These are phyloP conservation scores for Taxidea taxus DNA, from an alignment of 2,113 vertebrate species.

Conservation along the genomic window DNA sequence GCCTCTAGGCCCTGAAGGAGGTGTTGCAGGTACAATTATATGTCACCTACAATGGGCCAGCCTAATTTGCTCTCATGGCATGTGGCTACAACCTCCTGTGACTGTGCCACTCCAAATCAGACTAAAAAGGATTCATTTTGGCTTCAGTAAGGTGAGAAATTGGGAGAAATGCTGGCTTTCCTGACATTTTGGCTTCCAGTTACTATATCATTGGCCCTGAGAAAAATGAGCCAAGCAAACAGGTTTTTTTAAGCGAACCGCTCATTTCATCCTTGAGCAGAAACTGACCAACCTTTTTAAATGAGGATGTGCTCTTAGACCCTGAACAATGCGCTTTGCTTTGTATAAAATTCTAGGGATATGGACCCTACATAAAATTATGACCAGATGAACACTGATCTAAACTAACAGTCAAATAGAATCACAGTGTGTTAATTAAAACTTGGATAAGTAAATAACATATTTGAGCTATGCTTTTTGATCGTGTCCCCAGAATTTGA, in stretches of 20 bases:
- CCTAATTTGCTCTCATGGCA: background rate
- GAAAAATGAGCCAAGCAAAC: background rate
- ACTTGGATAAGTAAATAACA: background rate
- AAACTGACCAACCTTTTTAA: background rate
- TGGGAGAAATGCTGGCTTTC: background rate
- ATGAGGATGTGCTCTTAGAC: background rate
- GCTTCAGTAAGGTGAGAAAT: background rate
- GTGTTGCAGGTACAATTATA: background rate
- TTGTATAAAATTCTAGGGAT: background rate
- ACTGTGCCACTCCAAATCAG: background rate
- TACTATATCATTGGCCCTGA: background rate
- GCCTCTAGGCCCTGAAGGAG: background rate
- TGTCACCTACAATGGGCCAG: background rate
- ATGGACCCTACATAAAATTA: background rate
- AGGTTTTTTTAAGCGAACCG: conserved; percentile 39
- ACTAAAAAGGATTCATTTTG: background rate
- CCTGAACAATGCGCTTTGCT: background rate
- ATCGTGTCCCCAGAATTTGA: background rate
- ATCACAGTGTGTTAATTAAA: background rate
- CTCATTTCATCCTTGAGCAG: background rate
- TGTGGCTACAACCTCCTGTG: background rate
- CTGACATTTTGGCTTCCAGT: background rate
- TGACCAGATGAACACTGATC: background rate
- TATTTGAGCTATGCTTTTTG: background rate
- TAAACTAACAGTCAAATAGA: background rate